Percentiles rank a stretch among this genome's conserved stretches.
These are phyloP conservation scores for Heliconius hewitsoni DNA, from an alignment of 1,140 invertebrate species.

Conservation along the genomic window DNA sequence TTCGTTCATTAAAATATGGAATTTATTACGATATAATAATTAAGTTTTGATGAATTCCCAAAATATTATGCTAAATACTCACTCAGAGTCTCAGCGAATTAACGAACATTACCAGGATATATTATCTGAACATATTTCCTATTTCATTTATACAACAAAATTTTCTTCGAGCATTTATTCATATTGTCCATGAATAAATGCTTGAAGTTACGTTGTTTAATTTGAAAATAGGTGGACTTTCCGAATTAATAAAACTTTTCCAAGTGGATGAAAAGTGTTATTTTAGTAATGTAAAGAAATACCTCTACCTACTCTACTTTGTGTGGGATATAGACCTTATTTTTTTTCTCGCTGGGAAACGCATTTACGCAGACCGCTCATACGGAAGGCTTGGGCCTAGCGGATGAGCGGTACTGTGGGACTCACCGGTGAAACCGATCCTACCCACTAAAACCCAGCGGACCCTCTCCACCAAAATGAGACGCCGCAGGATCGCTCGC, in stretches of 20 bases:
- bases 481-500: no score
- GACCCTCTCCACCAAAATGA: no score
- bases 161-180: no score
- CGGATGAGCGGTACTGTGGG: no score
- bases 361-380: no score
- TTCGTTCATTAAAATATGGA: not conserved
- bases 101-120: not conserved
- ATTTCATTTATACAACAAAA: not conserved
- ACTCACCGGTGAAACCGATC: no score
- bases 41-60: not conserved
- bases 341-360: no score
- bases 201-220: not conserved
- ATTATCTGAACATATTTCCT: not conserved
- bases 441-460: no score
- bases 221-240: not conserved
- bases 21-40: not conserved
- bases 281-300: not conserved
- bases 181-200: no score
- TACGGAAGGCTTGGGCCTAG: no score
- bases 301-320: no score
- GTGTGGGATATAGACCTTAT: no score
- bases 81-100: not conserved
- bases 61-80: not conserved
- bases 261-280: not conserved
- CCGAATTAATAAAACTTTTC: not conserved